These are phyloP conservation scores for Eueremaeus valkanovi DNA, from an alignment of 2,888 invertebrate species.

Conservation along the genomic window DNA sequence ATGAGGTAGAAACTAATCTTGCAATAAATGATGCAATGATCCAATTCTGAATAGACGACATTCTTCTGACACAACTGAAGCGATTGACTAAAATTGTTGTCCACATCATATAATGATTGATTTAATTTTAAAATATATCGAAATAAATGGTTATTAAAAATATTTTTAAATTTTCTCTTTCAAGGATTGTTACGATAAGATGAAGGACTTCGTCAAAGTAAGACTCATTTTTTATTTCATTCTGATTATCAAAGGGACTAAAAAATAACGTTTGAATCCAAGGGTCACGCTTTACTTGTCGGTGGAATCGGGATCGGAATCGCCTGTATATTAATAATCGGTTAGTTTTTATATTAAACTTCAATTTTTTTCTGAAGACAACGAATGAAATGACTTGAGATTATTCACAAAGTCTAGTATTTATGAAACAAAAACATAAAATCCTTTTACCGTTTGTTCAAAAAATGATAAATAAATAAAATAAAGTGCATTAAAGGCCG, in stretches of 20 bases:
- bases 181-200: constrained; percentile 47
- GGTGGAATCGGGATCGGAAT: constrained; percentile 76
- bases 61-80: too few relatives aligned
- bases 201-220: constrained; percentile 48
- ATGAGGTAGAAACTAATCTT: too few relatives aligned
- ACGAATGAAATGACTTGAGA: background rate
- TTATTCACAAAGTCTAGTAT: too few relatives aligned
- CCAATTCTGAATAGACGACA: too few relatives aligned
- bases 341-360: background rate
- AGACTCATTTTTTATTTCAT: constrained; percentile 12
- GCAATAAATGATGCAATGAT: too few relatives aligned
- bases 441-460: too few relatives aligned
- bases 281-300: constrained; percentile 69
- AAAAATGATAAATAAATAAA: too few relatives aligned
- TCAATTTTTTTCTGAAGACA: background rate
- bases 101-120: too few relatives aligned
- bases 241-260: background rate
- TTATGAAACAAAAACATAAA: too few relatives aligned
- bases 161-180: background rate
- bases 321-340: constrained; percentile 78
- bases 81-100: too few relatives aligned
- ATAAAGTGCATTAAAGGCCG: too few relatives aligned
- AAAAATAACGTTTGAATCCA: constrained; percentile 61
- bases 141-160: background rate
- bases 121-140: background rate